Evolutionary conservation across 1,140 invertebrate species (phyloP).

Genomic region (Pinna nobilis): DNA sequence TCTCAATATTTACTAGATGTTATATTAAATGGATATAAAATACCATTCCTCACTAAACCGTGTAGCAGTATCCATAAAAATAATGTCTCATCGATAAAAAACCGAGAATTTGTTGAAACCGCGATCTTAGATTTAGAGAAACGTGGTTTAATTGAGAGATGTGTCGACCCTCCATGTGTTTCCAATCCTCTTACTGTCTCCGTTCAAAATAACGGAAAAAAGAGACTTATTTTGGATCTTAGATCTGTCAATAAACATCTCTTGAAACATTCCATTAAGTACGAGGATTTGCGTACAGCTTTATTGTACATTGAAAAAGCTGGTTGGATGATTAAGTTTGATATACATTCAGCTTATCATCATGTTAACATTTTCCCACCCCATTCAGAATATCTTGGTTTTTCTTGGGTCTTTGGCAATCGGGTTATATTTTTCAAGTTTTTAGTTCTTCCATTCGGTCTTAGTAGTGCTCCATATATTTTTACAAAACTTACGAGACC

Average conservation of each 20-base stretch:
- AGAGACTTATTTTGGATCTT: slow-evolving; percentile 2
- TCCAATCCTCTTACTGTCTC: background rate
- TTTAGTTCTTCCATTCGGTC: background rate
- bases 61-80: background rate
- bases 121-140: background rate
- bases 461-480: background rate
- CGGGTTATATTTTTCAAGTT: slow-evolving; percentile 1
- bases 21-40: slow-evolving; percentile 27
- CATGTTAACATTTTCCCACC: slow-evolving; percentile 30
- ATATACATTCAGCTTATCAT: slow-evolving; percentile 33
- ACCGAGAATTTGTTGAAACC: background rate
- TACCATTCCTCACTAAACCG: slow-evolving; percentile 11
- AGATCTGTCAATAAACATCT: slow-evolving; percentile 4
- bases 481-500: background rate
- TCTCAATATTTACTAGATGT: slow-evolving; percentile 13
- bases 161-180: too few relatives aligned
- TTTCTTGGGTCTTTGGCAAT: slow-evolving; percentile 24
- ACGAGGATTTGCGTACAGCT: slow-evolving; percentile 2
- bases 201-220: background rate
- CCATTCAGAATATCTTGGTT: slow-evolving; percentile 28
- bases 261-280: slow-evolving; percentile 5
- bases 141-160: background rate
- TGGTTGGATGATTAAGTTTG: slow-evolving; percentile 7
- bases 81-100: background rate
- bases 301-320: background rate